A percentile compares a stretch with the other conserved stretches of the same genome.
Evolutionary conservation across 2,797 vertebrate species (phyloP).

Genomic region (Linurgus olivaceus): DNA sequence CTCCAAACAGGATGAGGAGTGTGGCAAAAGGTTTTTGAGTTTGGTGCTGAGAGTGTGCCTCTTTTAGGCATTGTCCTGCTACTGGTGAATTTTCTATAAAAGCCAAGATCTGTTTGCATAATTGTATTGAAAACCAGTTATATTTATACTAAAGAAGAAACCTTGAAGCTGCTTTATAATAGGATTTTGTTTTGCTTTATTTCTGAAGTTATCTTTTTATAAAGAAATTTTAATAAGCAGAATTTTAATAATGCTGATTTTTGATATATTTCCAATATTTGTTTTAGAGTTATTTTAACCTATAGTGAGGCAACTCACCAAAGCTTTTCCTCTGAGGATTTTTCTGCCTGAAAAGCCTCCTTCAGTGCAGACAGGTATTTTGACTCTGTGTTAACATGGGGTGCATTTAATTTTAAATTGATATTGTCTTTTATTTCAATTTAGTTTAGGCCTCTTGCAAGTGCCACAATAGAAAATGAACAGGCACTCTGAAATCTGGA

Average conservation of each 20-base stretch:
- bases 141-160: not conserved
- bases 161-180: not conserved
- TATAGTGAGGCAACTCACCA: not conserved
- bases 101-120: not conserved
- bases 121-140: not conserved
- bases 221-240: not conserved
- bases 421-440: not conserved
- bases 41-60: not conserved
- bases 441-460: not conserved
- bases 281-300: not conserved
- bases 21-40: not conserved
- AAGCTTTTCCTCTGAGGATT: not conserved
- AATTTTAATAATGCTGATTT: not conserved
- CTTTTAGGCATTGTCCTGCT: not conserved
- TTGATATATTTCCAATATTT: not conserved
- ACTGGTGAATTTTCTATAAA: not conserved
- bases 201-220: not conserved
- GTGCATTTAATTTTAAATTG: not conserved
- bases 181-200: not conserved
- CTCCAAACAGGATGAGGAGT: accelerated
- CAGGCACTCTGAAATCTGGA: not conserved
- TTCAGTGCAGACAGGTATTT: not conserved
- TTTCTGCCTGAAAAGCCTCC: not conserved
- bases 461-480: not conserved
- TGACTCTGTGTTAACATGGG: not conserved